Percentiles rank a stretch among this genome's conserved stretches.
Conservation (phyloP, 1,140 invertebrate species). For the Orussus abietinus region DNA sequence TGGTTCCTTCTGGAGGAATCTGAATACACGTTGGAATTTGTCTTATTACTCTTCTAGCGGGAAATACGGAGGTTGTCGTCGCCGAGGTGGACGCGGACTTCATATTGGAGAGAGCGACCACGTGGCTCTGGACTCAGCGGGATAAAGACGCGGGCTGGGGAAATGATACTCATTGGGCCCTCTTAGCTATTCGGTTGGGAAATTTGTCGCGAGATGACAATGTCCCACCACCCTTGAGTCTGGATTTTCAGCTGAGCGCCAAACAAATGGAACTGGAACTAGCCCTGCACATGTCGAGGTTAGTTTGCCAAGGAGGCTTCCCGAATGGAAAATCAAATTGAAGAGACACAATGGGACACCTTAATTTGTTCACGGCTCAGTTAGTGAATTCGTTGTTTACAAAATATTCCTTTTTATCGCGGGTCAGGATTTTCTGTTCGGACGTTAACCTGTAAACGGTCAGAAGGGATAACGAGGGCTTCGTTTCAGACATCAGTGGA, state of each 20-base stretch:
- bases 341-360: too few relatives aligned
- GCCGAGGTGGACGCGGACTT: slow-evolving; percentile 29
- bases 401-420: too few relatives aligned
- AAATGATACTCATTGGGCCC: slow-evolving; percentile 70
- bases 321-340: too few relatives aligned
- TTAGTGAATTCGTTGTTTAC: too few relatives aligned
- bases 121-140: slow-evolving; percentile 66
- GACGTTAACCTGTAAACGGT: background rate
- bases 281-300: slow-evolving; percentile 74
- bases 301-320: too few relatives aligned
- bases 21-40: background rate
- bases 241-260: slow-evolving; percentile 72
- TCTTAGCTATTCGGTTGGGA: slow-evolving; percentile 58
- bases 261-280: slow-evolving; percentile 83
- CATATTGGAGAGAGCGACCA: slow-evolving; percentile 59
- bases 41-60: background rate
- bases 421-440: too few relatives aligned
- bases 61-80: slow-evolving; percentile 14
- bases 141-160: slow-evolving; percentile 71
- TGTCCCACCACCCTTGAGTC: slow-evolving; percentile 49
- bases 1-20: too few relatives aligned
- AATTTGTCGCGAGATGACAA: slow-evolving; percentile 48
- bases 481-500: slow-evolving; percentile 61
- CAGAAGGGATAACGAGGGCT: slow-evolving; percentile 4
- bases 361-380: too few relatives aligned